Conservation (phyloP, 2,797 vertebrate species). For the Pseudomugil gertrudae region DNA sequence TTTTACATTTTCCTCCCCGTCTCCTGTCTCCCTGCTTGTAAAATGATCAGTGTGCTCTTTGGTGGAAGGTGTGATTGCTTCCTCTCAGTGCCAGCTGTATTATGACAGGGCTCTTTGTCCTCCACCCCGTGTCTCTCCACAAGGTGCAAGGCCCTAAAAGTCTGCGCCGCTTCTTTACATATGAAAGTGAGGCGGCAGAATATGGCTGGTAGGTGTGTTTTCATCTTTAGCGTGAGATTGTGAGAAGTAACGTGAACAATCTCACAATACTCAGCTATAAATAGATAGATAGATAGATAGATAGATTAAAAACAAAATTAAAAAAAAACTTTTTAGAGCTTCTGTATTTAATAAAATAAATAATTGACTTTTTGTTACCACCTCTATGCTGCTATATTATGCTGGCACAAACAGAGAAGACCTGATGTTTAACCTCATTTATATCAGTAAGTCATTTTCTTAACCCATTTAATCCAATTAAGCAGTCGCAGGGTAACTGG, state of each 20-base stretch:
- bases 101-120: conserved; percentile 67
- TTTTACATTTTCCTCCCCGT: conserved; percentile 34
- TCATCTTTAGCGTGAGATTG: conserved; percentile 12
- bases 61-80: conserved; percentile 74
- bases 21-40: conserved; percentile 58
- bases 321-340: too few relatives aligned
- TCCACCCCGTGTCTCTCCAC: conserved; percentile 43
- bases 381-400: too few relatives aligned
- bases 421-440: too few relatives aligned
- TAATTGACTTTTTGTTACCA: too few relatives aligned
- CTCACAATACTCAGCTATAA: background rate
- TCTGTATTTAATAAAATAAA: too few relatives aligned
- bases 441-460: too few relatives aligned
- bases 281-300: too few relatives aligned
- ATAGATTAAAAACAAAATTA: too few relatives aligned
- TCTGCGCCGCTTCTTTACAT: conserved; percentile 61
- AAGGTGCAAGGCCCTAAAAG: conserved; percentile 64
- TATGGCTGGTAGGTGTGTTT: conserved; percentile 40
- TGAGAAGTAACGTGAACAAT: conserved; percentile 4
- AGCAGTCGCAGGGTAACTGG: too few relatives aligned
- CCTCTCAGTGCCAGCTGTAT: conserved; percentile 61
- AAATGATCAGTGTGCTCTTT: conserved; percentile 65
- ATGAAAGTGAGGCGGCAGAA: conserved; percentile 66
- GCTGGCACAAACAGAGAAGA: too few relatives aligned
- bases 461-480: too few relatives aligned